Conservation (phyloP, 2,113 vertebrate species). For the Brachypteracias leptosomus region DNA sequence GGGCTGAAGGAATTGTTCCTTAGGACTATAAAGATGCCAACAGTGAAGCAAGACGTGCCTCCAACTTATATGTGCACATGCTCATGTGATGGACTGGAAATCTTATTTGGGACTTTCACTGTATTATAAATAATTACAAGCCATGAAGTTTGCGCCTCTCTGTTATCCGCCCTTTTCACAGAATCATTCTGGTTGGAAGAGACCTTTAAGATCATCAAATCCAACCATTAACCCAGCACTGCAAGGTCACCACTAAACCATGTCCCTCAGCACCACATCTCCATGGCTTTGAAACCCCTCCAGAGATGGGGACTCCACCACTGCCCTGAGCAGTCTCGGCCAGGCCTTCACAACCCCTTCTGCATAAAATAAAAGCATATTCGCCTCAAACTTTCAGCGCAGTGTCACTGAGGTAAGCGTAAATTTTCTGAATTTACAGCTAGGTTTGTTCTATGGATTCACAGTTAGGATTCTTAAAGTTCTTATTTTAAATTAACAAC, state of each 20-base stretch:
- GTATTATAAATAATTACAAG: not conserved
- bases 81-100: not conserved
- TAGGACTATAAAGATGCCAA: not conserved
- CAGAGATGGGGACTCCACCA: not conserved
- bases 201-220: not conserved
- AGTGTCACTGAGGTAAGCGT: not conserved
- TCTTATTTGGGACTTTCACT: not conserved
- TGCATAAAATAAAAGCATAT: not conserved
- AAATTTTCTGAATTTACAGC: not conserved
- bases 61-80: not conserved
- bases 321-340: not conserved
- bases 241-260: not conserved
- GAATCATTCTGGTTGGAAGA: not conserved
- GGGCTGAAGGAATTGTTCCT: not conserved
- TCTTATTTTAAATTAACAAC: slow-evolving; percentile 31
- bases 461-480: not conserved
- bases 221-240: not conserved
- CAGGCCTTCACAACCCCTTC: not conserved
- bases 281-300: not conserved
- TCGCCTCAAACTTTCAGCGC: not conserved
- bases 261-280: not conserved
- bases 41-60: not conserved
- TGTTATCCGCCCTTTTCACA: not conserved
- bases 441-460: not conserved
- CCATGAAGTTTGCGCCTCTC: not conserved